These are phyloP conservation scores for Trematomus bernacchii DNA, from an alignment of 2,797 vertebrate genomes.

Conservation along the genomic window DNA sequence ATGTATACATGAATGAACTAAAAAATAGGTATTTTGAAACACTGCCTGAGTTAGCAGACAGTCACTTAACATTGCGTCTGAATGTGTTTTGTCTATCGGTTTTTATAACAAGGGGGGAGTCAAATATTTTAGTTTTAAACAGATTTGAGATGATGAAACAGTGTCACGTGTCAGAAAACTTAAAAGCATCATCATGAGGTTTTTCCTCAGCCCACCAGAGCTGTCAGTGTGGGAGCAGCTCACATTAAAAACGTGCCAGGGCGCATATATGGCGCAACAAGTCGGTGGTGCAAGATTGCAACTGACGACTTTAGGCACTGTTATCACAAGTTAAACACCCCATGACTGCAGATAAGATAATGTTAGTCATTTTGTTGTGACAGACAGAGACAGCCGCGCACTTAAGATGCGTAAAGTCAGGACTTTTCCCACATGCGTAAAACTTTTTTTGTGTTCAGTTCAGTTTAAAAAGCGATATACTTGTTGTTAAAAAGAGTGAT, in stretches of 20 bases:
- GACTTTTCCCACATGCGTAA: constrained; percentile 10
- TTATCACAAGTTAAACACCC: constrained; percentile 65
- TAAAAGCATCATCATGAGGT: constrained; percentile 23
- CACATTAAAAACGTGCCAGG: constrained; percentile 46
- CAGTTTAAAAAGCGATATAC: neutral
- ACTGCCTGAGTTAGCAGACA: too few relatives aligned
- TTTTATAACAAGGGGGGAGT: constrained; percentile 21
- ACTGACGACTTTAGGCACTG: constrained; percentile 33
- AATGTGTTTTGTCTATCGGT: neutral
- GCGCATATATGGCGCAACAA: constrained; percentile 73
- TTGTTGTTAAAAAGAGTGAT: neutral
- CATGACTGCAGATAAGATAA: constrained; percentile 35
- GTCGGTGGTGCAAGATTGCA: constrained; percentile 54
- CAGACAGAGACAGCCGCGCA: constrained; percentile 10
- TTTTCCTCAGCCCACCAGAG: constrained; percentile 37
- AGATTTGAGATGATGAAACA: constrained; percentile 33
- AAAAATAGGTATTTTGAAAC: neutral
- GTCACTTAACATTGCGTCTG: neutral
- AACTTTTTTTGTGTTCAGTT: neutral
- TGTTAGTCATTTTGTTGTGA: constrained; percentile 23
- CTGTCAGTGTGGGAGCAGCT: constrained; percentile 53
- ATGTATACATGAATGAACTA: neutral
- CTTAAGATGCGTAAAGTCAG: neutral
- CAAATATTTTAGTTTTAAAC: constrained; percentile 28
- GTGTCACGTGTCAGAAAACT: neutral